A percentile compares a stretch with the other conserved stretches of the same genome.
These are phyloP conservation scores for Podarcis lilfordi DNA, from an alignment of 2,797 vertebrate species.

Conservation along the genomic window DNA sequence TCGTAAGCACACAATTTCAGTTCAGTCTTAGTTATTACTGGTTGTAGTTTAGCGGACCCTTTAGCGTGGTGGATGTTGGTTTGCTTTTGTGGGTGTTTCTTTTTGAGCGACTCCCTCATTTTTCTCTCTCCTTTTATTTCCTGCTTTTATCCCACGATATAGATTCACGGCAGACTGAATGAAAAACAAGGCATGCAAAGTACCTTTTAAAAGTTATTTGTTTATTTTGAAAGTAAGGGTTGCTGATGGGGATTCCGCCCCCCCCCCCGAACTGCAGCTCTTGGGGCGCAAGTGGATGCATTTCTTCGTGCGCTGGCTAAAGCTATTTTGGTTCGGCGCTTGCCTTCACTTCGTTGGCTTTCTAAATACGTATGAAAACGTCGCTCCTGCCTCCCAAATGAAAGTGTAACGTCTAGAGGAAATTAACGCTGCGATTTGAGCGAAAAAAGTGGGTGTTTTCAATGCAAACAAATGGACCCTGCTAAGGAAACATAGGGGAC, in stretches of 20 bases:
- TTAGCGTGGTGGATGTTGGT: not conserved
- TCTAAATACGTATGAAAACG: not conserved
- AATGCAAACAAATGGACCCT: fast-evolving
- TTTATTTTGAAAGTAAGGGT: not conserved
- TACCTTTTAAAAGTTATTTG: not conserved
- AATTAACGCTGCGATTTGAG: not conserved
- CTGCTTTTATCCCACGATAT: not conserved
- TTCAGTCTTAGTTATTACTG: not conserved
- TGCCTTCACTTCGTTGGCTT: not conserved
- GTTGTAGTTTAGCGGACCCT: not conserved
- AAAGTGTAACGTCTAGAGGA: not conserved
- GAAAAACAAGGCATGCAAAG: not conserved
- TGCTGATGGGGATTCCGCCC: not conserved
- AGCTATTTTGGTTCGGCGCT: not conserved
- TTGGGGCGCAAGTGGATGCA: not conserved
- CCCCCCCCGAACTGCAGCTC: not conserved
- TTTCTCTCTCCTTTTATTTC: too few relatives aligned
- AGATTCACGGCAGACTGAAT: not conserved
- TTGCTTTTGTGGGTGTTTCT: not conserved
- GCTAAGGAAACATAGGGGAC: fast-evolving
- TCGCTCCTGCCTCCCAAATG: not conserved
- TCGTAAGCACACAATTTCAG: too few relatives aligned
- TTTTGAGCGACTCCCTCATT: not conserved
- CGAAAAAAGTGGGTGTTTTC: not conserved
- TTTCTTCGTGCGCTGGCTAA: not conserved